These are phyloP conservation scores for Otus scops DNA, from an alignment of 2,797 vertebrate genomes.

Conservation along the genomic window DNA sequence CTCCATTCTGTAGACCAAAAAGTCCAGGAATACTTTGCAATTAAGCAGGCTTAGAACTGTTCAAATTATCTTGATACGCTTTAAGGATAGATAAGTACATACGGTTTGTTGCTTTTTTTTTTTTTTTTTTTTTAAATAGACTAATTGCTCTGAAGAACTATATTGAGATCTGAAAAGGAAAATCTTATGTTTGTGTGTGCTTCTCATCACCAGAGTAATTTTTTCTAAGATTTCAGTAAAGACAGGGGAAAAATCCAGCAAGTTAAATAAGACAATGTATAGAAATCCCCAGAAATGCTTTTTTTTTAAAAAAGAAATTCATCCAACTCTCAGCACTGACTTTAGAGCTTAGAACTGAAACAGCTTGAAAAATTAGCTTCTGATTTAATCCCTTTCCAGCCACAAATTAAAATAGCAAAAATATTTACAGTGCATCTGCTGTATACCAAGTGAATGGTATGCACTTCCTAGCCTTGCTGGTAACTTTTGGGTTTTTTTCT, in stretches of 20 bases:
- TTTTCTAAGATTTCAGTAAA: neutral
- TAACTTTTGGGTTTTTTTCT: rapidly evolving
- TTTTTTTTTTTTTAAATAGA: neutral
- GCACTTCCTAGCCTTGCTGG: neutral
- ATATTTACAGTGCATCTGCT: neutral
- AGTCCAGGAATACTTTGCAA: neutral
- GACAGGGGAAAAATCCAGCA: neutral
- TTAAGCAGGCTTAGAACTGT: neutral
- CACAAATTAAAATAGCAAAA: neutral
- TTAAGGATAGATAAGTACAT: neutral
- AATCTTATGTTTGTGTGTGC: neutral
- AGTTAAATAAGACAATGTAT: neutral
- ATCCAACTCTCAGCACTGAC: neutral
- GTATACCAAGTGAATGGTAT: neutral
- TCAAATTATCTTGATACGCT: neutral
- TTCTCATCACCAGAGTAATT: neutral
- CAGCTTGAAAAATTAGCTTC: neutral
- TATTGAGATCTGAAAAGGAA: neutral
- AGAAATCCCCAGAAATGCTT: neutral
- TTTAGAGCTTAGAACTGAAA: neutral
- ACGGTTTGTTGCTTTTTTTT: neutral
- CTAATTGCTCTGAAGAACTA: neutral
- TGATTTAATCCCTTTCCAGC: neutral
- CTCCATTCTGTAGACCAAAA: neutral
- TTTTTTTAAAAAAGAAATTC: neutral